phyloP scores from a whole-genome alignment of 2,888 invertebrate species.

The Eupeodes luniger region DNA sequence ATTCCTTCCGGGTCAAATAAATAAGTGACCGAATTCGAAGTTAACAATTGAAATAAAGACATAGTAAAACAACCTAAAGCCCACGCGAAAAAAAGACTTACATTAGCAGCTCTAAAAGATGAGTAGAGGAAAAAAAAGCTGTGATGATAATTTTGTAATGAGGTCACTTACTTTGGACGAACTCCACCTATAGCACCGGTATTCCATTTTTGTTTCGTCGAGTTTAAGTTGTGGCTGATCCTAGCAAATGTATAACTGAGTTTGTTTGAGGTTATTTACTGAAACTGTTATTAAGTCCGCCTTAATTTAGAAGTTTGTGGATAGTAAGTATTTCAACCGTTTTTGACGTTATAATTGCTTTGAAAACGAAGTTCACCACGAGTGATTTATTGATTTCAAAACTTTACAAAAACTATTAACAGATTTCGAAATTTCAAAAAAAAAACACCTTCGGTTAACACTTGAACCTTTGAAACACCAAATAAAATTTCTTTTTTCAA shows the following conservation, averaged over 20 bases:
- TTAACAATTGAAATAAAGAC: background rate
- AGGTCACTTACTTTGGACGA: slow-evolving; percentile 84
- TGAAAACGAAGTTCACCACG: slow-evolving; percentile 35
- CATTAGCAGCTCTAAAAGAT: slow-evolving; percentile 27
- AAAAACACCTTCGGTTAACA: slow-evolving; percentile 1
- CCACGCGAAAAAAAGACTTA: slow-evolving; percentile 32
- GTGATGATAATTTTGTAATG: slow-evolving; percentile 79
- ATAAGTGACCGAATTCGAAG: slow-evolving; percentile 20
- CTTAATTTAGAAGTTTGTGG: slow-evolving; percentile 50
- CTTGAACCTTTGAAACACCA: slow-evolving; percentile 46
- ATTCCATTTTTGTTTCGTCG: slow-evolving; percentile 82
- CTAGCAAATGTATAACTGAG: slow-evolving; percentile 56
- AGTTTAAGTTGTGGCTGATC: slow-evolving; percentile 68
- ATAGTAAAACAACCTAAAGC: slow-evolving; percentile 50
- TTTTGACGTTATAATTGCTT: slow-evolving; percentile 52
- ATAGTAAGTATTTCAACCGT: slow-evolving; percentile 24
- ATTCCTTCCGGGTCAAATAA: slow-evolving; percentile 56
- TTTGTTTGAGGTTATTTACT: slow-evolving; percentile 27
- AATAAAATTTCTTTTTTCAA: slow-evolving; percentile 36
- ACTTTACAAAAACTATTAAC: background rate
- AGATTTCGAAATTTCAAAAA: background rate
- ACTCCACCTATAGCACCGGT: slow-evolving; percentile 84
- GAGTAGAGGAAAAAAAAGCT: slow-evolving; percentile 47
- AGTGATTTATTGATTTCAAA: background rate
- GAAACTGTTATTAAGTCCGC: slow-evolving; percentile 22